These are phyloP conservation scores for Pangasius larnaudii DNA, from an alignment of 2,797 vertebrate species.

Conservation along the genomic window DNA sequence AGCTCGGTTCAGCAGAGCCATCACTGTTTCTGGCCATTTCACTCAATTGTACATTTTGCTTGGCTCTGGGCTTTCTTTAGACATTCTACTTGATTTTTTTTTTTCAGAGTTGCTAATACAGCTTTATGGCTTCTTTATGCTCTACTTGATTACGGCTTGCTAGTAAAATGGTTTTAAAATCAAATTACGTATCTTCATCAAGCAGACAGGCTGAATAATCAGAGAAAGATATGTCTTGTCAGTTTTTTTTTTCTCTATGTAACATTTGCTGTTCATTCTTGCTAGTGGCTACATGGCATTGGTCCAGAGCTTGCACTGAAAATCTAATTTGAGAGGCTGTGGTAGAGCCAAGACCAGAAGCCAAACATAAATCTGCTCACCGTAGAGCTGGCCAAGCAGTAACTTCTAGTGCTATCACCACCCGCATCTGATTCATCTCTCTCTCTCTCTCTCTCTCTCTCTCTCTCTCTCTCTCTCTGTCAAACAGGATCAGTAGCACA, in stretches of 20 bases:
- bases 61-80: slow-evolving; percentile 54
- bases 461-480: slow-evolving; percentile 32
- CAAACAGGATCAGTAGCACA: slow-evolving; percentile 47
- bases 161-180: slow-evolving; percentile 64
- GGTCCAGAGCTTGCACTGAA: slow-evolving; percentile 58
- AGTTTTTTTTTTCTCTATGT: slow-evolving; percentile 45
- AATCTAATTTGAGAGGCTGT: slow-evolving; percentile 62
- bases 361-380: slow-evolving; percentile 61
- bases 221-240: slow-evolving; percentile 52
- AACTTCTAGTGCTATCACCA: slow-evolving; percentile 52
- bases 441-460: slow-evolving; percentile 3
- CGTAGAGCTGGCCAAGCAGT: slow-evolving; percentile 52
- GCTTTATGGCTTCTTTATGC: slow-evolving; percentile 65
- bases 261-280: slow-evolving; percentile 62
- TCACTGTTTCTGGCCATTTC: slow-evolving; percentile 57
- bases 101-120: slow-evolving; percentile 59
- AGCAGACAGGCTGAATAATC: slow-evolving; percentile 44
- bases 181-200: slow-evolving; percentile 63
- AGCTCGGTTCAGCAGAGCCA: slow-evolving; percentile 52
- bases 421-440: slow-evolving; percentile 50
- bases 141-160: slow-evolving; percentile 54
- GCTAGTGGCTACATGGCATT: slow-evolving; percentile 63
- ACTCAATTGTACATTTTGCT: slow-evolving; percentile 54
- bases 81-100: slow-evolving; percentile 45
- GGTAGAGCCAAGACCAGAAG: slow-evolving; percentile 58